Percentiles rank a stretch among this genome's conserved stretches.
Evolutionary conservation across 2,113 vertebrate species (phyloP).

Genomic region (Empidonax alnorum): DNA sequence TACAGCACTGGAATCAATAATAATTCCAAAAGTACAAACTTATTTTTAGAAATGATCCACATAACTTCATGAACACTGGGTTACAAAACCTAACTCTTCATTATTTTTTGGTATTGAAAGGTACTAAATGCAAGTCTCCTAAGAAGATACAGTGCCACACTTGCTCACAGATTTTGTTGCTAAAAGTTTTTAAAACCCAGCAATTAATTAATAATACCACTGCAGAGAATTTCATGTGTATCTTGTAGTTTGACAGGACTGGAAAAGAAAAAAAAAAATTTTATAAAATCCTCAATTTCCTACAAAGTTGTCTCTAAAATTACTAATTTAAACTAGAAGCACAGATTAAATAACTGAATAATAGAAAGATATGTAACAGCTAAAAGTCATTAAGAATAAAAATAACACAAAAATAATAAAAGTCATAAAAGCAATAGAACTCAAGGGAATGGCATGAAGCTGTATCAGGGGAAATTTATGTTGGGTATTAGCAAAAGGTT

Average conservation of each 20-base stretch:
- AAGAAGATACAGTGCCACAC: neutral
- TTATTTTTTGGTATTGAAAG: neutral
- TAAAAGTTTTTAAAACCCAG: neutral
- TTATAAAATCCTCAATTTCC: neutral
- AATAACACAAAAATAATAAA: neutral
- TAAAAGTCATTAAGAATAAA: neutral
- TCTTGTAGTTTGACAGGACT: neutral
- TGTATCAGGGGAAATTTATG: neutral
- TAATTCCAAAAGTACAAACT: neutral
- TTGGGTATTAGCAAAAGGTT: neutral
- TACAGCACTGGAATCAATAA: neutral
- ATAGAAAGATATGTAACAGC: neutral
- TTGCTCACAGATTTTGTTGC: neutral
- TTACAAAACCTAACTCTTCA: neutral
- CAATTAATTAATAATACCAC: neutral
- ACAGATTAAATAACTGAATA: neutral
- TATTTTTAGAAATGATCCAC: neutral
- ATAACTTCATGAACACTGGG: neutral
- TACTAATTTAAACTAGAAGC: neutral
- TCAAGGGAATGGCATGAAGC: fast-evolving
- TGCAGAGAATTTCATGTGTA: neutral
- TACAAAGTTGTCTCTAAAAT: neutral
- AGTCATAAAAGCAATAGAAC: neutral
- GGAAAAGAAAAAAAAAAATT: neutral
- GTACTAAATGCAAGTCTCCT: neutral